These are phyloP conservation scores for Tetropium fuscum DNA, from an alignment of 2,888 invertebrate species.

Conservation along the genomic window DNA sequence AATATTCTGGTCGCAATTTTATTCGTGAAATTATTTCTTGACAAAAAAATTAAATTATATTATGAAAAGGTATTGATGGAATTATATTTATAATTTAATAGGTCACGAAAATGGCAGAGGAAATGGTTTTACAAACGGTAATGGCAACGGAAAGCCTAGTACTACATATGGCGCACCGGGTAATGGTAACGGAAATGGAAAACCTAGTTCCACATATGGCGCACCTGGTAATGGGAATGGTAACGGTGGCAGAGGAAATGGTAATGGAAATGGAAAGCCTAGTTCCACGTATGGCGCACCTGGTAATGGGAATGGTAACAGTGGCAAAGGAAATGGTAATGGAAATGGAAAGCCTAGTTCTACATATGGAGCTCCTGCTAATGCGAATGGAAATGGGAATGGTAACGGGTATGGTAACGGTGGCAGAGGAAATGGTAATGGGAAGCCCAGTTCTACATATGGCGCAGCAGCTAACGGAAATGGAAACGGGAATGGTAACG, in stretches of 20 bases:
- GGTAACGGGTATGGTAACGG: conserved; percentile 43
- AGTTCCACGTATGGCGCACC: conserved; percentile 44
- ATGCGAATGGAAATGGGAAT: conserved; percentile 24
- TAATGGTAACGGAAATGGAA: conserved; percentile 33
- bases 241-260: conserved; percentile 26
- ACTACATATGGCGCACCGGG: not conserved
- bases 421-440: conserved; percentile 35
- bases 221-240: conserved; percentile 33
- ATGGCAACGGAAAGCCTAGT: conserved; percentile 39
- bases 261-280: conserved; percentile 39
- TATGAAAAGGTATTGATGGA: too few relatives aligned
- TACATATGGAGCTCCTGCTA: conserved; percentile 42
- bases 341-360: conserved; percentile 42
- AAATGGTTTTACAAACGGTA: conserved; percentile 31
- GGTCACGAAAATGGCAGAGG: conserved; percentile 26
- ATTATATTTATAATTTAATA: too few relatives aligned
- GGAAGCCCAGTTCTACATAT: conserved; percentile 50
- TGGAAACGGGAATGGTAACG: conserved; percentile 23
- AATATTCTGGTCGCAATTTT: too few relatives aligned
- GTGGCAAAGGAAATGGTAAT: conserved; percentile 49
- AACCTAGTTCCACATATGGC: not conserved
- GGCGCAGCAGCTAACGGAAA: conserved; percentile 32
- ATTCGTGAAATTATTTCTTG: too few relatives aligned
- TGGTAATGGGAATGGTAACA: conserved; percentile 24
- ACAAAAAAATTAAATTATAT: too few relatives aligned